Conservation (phyloP, 2,113 vertebrate genomes). For the Nothocercus nigrocapillus region DNA sequence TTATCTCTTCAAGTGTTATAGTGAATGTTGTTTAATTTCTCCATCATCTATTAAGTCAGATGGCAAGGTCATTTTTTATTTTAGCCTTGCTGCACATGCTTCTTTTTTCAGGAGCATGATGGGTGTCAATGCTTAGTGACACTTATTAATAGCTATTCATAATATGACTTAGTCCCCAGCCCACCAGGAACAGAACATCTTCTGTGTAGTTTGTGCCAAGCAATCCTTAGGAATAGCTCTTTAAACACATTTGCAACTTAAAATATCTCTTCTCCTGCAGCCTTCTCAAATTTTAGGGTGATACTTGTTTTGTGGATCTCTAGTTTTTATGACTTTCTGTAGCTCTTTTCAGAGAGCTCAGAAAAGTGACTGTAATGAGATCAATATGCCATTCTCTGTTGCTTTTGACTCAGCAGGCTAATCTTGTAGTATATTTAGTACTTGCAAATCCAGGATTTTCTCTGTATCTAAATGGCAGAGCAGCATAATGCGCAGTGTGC, state of each 20-base stretch:
- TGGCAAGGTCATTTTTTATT: background rate
- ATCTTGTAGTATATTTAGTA: conserved; percentile 18
- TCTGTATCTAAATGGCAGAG: background rate
- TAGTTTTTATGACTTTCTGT: background rate
- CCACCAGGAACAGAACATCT: background rate
- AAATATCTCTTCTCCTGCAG: background rate
- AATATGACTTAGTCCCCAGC: background rate
- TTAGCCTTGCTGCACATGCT: background rate
- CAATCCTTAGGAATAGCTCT: background rate
- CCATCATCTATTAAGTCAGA: background rate
- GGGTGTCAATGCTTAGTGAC: background rate
- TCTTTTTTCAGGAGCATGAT: background rate
- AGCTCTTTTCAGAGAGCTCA: background rate
- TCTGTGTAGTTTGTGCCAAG: background rate
- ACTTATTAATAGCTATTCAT: background rate
- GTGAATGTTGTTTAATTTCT: background rate
- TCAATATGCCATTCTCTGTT: background rate
- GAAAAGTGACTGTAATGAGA: background rate
- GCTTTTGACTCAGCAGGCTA: background rate
- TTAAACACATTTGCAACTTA: background rate
- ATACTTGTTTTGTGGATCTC: background rate
- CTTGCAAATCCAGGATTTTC: conserved; percentile 1
- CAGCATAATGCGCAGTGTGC: background rate
- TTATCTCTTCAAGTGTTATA: background rate
- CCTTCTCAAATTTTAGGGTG: background rate